These are phyloP conservation scores for Oreocharis arfaki DNA, from an alignment of 2,113 vertebrate genomes.

Conservation along the genomic window DNA sequence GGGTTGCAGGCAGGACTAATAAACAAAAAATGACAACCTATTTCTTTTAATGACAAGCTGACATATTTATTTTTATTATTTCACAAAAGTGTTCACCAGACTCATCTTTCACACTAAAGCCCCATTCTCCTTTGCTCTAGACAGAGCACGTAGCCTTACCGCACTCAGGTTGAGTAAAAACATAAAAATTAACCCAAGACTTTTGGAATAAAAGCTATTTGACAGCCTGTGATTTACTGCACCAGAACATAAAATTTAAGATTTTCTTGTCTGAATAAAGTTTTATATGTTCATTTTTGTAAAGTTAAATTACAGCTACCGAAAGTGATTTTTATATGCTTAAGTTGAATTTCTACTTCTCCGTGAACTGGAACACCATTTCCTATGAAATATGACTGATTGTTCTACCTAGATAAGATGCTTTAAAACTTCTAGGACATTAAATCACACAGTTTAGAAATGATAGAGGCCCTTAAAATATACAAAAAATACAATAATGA, in stretches of 20 bases:
- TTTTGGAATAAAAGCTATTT: neutral
- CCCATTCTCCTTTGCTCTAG: neutral
- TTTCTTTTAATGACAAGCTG: conserved; percentile 70
- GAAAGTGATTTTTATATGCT: neutral
- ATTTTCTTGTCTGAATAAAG: neutral
- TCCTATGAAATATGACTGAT: neutral
- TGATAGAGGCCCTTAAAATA: neutral
- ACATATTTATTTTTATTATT: conserved; percentile 69
- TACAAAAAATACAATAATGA: neutral
- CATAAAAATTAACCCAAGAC: neutral
- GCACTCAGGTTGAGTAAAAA: neutral
- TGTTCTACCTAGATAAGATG: neutral
- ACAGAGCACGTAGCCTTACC: neutral
- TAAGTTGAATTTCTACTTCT: neutral
- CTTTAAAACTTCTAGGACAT: neutral
- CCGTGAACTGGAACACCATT: neutral
- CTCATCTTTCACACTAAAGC: conserved; percentile 53
- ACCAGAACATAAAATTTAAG: neutral
- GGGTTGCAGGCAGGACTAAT: conserved; percentile 52
- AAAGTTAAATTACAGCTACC: neutral
- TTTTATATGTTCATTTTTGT: neutral
- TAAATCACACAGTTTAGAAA: neutral
- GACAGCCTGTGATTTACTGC: neutral
- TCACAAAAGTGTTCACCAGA: conserved; percentile 34
- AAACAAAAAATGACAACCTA: conserved; percentile 60